Evolutionary conservation across 1,140 invertebrate species (phyloP).

Genomic region (Kradibia gibbosae): DNA sequence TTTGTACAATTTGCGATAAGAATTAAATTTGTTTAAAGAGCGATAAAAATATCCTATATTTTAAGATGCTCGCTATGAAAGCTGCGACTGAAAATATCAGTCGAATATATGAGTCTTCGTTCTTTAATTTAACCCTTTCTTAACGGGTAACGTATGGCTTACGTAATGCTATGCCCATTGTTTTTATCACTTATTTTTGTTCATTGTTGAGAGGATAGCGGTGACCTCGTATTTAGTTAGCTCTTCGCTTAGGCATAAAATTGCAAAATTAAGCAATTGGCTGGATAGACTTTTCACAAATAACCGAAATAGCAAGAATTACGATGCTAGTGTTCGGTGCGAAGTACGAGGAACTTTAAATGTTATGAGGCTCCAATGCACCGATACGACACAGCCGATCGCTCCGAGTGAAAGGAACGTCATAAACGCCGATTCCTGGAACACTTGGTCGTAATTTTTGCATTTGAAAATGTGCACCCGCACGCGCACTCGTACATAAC

Average conservation of each 20-base stretch:
- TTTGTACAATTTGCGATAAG: too few species aligned
- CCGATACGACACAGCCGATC: neutral
- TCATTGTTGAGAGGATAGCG: neutral
- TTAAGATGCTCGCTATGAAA: too few species aligned
- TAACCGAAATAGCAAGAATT: slow-evolving; percentile 1
- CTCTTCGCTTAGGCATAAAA: neutral
- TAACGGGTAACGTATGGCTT: too few species aligned
- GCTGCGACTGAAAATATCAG: too few species aligned
- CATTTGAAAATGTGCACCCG: slow-evolving; percentile 21
- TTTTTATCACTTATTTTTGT: too few species aligned
- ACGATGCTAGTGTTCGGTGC: slow-evolving; percentile 1
- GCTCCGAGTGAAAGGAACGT: slow-evolving; percentile 28
- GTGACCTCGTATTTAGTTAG: neutral
- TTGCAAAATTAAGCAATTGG: slow-evolving; percentile 17
- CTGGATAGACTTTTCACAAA: slow-evolving; percentile 15
- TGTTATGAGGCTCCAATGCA: neutral
- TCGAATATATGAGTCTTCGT: too few species aligned
- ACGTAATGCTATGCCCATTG: too few species aligned
- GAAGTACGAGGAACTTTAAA: slow-evolving; percentile 11
- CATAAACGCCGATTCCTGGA: slow-evolving; percentile 14
- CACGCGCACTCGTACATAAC: neutral
- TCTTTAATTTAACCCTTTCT: too few species aligned
- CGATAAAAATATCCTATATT: too few species aligned
- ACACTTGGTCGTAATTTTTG: slow-evolving; percentile 1
- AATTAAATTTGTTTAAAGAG: too few species aligned